These are phyloP conservation scores for Nasonovia ribisnigri DNA, from an alignment of 2,888 invertebrate genomes.

Conservation along the genomic window DNA sequence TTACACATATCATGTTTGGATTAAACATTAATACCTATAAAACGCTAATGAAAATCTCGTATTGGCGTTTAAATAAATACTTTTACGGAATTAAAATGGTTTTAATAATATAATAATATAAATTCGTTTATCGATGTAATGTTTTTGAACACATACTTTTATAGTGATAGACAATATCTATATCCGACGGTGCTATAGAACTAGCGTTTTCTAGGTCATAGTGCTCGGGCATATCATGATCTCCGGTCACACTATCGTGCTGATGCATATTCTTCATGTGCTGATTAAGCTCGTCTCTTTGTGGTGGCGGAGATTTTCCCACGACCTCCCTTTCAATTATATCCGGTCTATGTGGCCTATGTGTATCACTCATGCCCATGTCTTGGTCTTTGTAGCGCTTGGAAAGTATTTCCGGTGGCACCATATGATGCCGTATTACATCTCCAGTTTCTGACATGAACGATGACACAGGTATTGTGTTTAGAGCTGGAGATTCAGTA, in stretches of 20 bases:
- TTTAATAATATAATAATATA: neutral
- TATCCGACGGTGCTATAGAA: slow-evolving; percentile 97
- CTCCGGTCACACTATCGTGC: slow-evolving; percentile 71
- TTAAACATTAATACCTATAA: neutral
- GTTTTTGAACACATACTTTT: slow-evolving; percentile 74
- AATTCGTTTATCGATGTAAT: neutral
- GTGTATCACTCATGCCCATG: slow-evolving; percentile 70
- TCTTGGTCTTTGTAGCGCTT: slow-evolving; percentile 92
- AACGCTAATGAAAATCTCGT: neutral
- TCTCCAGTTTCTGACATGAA: slow-evolving; percentile 82
- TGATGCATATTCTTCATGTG: slow-evolving; percentile 78
- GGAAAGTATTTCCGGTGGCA: slow-evolving; percentile 84
- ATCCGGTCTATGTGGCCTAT: slow-evolving; percentile 84
- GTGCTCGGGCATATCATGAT: slow-evolving; percentile 86
- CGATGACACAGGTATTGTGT: slow-evolving; percentile 71
- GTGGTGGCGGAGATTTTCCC: slow-evolving; percentile 83
- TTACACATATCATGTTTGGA: neutral
- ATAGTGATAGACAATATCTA: slow-evolving; percentile 96
- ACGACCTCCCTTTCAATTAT: slow-evolving; percentile 92
- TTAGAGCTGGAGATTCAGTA: slow-evolving; percentile 67
- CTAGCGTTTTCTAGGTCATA: slow-evolving; percentile 98
- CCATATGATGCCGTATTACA: slow-evolving; percentile 82
- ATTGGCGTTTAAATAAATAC: neutral
- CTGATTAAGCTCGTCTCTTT: slow-evolving; percentile 84
- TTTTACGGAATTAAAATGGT: neutral